Conservation (phyloP, 2,888 invertebrate species). For the Euclidia mi region DNA sequence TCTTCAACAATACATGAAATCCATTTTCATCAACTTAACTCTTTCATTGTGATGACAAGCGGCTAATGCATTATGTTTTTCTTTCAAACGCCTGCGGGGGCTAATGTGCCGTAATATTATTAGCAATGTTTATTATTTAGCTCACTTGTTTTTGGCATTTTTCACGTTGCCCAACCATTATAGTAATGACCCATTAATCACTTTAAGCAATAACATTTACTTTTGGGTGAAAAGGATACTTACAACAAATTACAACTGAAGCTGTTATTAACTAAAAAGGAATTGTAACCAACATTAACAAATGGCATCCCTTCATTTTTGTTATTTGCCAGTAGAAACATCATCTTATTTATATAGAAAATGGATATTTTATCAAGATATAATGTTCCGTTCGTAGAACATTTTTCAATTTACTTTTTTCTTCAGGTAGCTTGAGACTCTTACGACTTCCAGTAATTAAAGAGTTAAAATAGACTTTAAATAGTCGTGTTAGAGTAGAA, state of each 20-base stretch:
- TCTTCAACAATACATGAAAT: background rate
- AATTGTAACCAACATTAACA: slow-evolving; percentile 24
- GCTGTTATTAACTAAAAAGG: slow-evolving; percentile 9
- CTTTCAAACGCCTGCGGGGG: slow-evolving; percentile 18
- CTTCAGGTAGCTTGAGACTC: background rate
- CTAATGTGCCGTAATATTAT: slow-evolving; percentile 37
- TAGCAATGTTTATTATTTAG: slow-evolving; percentile 40
- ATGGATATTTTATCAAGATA: slow-evolving; percentile 14
- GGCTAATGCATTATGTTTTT: slow-evolving; percentile 48
- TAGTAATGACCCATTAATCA: slow-evolving; percentile 37
- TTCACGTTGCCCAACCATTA: slow-evolving; percentile 36
- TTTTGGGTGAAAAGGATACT: slow-evolving; percentile 1
- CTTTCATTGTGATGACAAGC: slow-evolving; percentile 39
- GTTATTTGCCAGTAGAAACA: slow-evolving; percentile 19
- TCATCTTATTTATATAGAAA: slow-evolving; percentile 16
- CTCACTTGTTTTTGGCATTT: slow-evolving; percentile 30
- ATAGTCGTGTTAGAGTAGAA: too few species aligned
- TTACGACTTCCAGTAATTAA: background rate
- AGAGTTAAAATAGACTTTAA: too few species aligned
- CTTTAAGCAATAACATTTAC: too few species aligned
- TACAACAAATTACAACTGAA: slow-evolving; percentile 4
- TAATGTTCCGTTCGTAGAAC: background rate
- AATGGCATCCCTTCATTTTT: slow-evolving; percentile 30
- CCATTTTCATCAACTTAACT: slow-evolving; percentile 32
- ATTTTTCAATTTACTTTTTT: slow-evolving; percentile 2